Percentiles rank a stretch among this genome's conserved stretches.
phyloP scores from a whole-genome alignment of 2,113 vertebrate species.

The Trachemys scripta region DNA sequence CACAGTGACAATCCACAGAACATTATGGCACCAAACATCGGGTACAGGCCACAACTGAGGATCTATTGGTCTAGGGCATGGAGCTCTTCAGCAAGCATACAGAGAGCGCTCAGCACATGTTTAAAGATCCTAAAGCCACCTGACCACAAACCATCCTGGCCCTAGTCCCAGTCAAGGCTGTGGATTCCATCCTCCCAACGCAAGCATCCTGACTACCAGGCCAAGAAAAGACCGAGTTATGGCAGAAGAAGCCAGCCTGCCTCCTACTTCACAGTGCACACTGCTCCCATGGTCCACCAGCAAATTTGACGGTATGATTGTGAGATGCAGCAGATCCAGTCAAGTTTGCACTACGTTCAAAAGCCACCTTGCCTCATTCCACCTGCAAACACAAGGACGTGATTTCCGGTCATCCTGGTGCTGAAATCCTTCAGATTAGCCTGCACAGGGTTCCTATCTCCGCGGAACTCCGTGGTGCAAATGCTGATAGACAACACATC shows the following conservation, averaged over 20 bases:
- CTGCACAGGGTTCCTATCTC: background rate
- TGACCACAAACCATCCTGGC: constrained; percentile 67
- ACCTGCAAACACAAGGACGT: no score
- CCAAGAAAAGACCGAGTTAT: constrained; percentile 42
- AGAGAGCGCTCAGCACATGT: constrained; percentile 37
- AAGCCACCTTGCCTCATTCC: no score
- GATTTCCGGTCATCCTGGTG: no score
- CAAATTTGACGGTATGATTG: background rate
- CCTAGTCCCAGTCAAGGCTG: constrained; percentile 68
- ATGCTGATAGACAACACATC: background rate
- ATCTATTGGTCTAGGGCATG: background rate
- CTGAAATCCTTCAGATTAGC: background rate
- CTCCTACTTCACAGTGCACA: background rate
- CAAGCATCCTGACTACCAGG: background rate
- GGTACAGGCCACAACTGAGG: background rate
- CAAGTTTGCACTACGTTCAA: no score
- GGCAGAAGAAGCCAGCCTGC: constrained; percentile 27
- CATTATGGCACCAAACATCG: background rate
- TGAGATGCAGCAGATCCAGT: no score
- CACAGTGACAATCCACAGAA: background rate
- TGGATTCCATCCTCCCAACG: constrained; percentile 22
- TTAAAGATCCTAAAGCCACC: constrained; percentile 54
- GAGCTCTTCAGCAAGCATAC: background rate
- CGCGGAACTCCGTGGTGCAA: background rate
- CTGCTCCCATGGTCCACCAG: background rate